Percentiles rank a stretch among this genome's conserved stretches.
phyloP scores from a whole-genome alignment of 1,140 invertebrate genomes.

The Paralvinella palmiformis region DNA sequence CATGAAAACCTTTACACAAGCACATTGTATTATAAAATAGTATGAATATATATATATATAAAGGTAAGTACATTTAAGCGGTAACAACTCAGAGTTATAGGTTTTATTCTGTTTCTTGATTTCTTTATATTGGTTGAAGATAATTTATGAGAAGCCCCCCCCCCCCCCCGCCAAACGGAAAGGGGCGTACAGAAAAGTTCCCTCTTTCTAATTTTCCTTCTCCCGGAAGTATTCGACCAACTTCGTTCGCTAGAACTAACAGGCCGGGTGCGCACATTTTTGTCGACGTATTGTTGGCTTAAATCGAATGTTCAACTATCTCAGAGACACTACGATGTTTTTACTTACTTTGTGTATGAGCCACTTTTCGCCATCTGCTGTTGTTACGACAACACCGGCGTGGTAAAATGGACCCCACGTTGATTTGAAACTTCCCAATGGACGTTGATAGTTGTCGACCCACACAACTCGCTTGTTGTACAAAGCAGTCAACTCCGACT shows the following conservation, averaged over 20 bases:
- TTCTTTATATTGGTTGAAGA: neutral
- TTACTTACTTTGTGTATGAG: slow-evolving; percentile 1
- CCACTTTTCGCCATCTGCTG: neutral
- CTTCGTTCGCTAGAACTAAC: neutral
- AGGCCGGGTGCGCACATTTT: neutral
- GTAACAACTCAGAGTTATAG: too few relatives aligned
- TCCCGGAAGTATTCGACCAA: neutral
- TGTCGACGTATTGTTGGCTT: neutral
- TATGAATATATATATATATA: neutral
- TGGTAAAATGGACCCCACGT: neutral
- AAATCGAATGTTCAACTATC: neutral
- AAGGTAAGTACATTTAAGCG: neutral
- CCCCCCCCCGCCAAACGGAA: too few relatives aligned
- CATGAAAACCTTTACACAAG: neutral
- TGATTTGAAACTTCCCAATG: neutral
- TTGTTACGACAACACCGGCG: neutral
- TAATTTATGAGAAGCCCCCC: too few relatives aligned
- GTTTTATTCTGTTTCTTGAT: neutral
- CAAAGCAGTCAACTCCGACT: slow-evolving; percentile 1
- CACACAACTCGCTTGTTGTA: slow-evolving; percentile 1
- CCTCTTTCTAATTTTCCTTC: too few relatives aligned
- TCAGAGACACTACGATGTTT: neutral
- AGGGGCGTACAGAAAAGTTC: too few relatives aligned
- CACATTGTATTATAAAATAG: neutral
- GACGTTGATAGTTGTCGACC: neutral